Evolutionary conservation across 30 jellyfish, hydroid and myxozoan genomes (phyloP), one percentile per base, ranked within the genome.

Genomic region (Aurelia aurita): DNA sequence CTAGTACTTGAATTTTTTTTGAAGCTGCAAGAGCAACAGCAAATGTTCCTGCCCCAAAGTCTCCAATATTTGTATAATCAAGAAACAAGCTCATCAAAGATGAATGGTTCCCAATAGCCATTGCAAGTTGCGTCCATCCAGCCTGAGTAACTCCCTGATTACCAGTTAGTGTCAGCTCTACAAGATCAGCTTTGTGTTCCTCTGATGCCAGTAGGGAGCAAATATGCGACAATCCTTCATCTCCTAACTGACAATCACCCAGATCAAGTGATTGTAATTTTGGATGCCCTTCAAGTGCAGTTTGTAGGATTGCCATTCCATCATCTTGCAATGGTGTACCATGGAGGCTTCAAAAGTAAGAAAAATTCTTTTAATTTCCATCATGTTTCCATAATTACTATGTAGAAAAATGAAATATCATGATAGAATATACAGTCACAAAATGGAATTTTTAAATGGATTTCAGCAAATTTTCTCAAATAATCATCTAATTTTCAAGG

Each of bases 51-150:
- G 99, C 99, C 8, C 99, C 99, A 82, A 95, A 95, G 51, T 95
- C 99, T 2, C 98, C 98, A 86, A 95, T 72, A 46, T 86, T 80
- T 45, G 91, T 89, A 64, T 95, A 95, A 54, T 95, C 99, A 65
- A 95, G 94, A 71, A 77, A 95, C 32, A 95, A 80, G 22, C 91
- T 78, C 44, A 81, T 79, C 43, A 95, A 71, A 14, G 90, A 61
- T 18, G 96, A 77, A 15, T 91, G 85, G 73, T 89, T 85, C 9
- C 97, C 93, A 7, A 89, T 74, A 22, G 98, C 99, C 99, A 95
- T 95, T 0, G 99, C 98, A 23, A 95, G 85, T 70, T 90, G 97
- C 4, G 97, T 89, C 99, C 99, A 95, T 4, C 99, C 99, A 23
- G 90, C 72, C 69, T 85, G 99, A 25, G 98, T 77, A 6, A 90